Conservation (phyloP, 1,140 invertebrate species). For the Rhynchophorus ferrugineus region DNA sequence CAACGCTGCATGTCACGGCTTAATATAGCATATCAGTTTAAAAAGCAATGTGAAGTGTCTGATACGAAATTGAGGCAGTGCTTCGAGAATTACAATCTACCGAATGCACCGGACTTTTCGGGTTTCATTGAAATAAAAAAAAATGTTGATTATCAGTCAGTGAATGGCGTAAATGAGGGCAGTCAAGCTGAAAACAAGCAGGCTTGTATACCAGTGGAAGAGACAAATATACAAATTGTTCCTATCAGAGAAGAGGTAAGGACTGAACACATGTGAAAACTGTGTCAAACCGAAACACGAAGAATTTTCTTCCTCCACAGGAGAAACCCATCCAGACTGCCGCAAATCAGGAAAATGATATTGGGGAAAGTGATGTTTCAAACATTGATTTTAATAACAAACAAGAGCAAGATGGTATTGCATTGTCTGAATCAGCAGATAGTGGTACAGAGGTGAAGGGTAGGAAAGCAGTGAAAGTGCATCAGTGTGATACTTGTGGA, state of each 20-base stretch:
- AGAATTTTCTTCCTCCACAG: no score
- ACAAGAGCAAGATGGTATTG: no score
- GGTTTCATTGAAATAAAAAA: slow-evolving; percentile 14
- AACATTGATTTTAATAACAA: no score
- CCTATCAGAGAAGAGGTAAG: slow-evolving; percentile 1
- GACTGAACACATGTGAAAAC: not conserved
- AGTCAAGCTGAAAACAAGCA: slow-evolving; percentile 14
- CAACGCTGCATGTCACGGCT: slow-evolving; percentile 57
- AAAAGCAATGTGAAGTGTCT: slow-evolving; percentile 56
- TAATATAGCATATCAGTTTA: slow-evolving; percentile 59
- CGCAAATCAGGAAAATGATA: no score
- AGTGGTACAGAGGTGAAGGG: slow-evolving; percentile 2
- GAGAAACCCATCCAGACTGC: no score
- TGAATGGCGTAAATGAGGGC: slow-evolving; percentile 3
- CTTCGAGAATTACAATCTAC: slow-evolving; percentile 41
- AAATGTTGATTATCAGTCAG: not conserved
- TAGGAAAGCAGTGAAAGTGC: slow-evolving; percentile 30
- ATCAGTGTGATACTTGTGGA: slow-evolving; percentile 37
- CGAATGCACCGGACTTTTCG: slow-evolving; percentile 22
- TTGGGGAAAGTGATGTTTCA: no score
- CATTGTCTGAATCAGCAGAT: no score
- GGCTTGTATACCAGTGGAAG: slow-evolving; percentile 9
- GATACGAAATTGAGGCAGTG: slow-evolving; percentile 54
- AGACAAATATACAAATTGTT: slow-evolving; percentile 7
- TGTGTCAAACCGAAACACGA: no score